Percentiles rank a stretch among this genome's conserved stretches.
Conservation (phyloP, 2,888 invertebrate genomes). For the Drosophila koepferae region DNA sequence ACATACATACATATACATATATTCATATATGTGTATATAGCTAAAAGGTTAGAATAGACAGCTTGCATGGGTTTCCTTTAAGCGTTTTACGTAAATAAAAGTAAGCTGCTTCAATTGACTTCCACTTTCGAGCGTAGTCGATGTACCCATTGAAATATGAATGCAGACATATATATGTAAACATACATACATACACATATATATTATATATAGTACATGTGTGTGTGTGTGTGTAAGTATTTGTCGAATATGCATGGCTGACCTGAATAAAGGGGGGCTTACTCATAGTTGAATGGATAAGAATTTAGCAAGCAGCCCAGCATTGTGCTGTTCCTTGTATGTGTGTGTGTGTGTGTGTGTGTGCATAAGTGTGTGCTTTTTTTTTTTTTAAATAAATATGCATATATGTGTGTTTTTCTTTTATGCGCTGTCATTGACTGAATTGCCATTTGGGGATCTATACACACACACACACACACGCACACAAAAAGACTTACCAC, state of each 20-base stretch:
- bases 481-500: constrained; percentile 5
- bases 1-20: neutral
- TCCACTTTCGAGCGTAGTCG: constrained; percentile 43
- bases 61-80: constrained; percentile 27
- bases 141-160: constrained; percentile 41
- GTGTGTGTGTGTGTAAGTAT: constrained; percentile 1
- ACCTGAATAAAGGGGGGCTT: constrained; percentile 61
- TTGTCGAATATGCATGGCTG: constrained; percentile 52
- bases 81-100: constrained; percentile 56
- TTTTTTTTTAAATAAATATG: constrained; percentile 9
- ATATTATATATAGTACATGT: neutral
- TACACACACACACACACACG: constrained; percentile 11
- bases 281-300: constrained; percentile 70
- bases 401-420: constrained; percentile 32
- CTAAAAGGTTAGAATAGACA: constrained; percentile 32
- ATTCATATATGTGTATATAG: neutral
- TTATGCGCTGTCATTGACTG: constrained; percentile 74
- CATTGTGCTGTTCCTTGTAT: constrained; percentile 7
- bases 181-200: neutral
- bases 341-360: neutral
- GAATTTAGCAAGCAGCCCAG: constrained; percentile 49
- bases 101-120: constrained; percentile 72
- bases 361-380: neutral
- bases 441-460: constrained; percentile 84
- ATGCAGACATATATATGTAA: neutral